phyloP scores from a whole-genome alignment of 2,888 invertebrate species.

The Euplexia lucipara region DNA sequence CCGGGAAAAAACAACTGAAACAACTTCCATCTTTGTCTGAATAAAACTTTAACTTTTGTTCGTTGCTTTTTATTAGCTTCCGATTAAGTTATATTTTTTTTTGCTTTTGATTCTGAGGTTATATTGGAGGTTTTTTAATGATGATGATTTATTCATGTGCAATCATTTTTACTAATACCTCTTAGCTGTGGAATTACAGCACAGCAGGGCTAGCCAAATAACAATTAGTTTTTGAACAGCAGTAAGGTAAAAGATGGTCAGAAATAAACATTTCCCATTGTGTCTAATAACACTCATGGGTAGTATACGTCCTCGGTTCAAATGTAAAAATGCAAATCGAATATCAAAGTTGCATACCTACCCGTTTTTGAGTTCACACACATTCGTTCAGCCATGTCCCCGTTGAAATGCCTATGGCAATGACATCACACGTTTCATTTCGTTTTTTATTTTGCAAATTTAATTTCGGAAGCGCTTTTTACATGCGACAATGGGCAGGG shows the following conservation, averaged over 20 bases:
- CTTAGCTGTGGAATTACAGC: no score
- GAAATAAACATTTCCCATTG: no score
- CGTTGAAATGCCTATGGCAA: slow-evolving; percentile 39
- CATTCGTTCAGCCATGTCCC: slow-evolving; percentile 25
- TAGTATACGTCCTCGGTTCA: neutral
- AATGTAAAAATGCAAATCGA: slow-evolving; percentile 36
- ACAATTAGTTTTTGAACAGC: no score
- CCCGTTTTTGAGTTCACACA: slow-evolving; percentile 27
- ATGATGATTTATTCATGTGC: no score
- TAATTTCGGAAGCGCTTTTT: slow-evolving; percentile 47
- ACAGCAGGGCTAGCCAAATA: no score
- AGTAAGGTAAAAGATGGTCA: no score
- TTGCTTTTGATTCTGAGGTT: slow-evolving; percentile 11
- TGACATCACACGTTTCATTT: slow-evolving; percentile 46
- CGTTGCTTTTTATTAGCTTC: slow-evolving; percentile 50
- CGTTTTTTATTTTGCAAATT: slow-evolving; percentile 46
- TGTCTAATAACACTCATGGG: slow-evolving; percentile 9
- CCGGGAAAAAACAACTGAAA: slow-evolving; percentile 53
- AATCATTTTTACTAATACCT: no score
- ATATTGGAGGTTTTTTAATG: neutral
- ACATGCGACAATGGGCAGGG: slow-evolving; percentile 18
- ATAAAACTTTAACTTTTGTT: slow-evolving; percentile 55
- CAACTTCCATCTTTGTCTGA: slow-evolving; percentile 53
- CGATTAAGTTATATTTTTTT: slow-evolving; percentile 38
- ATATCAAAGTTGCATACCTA: slow-evolving; percentile 47